Evolutionary conservation across 2,888 invertebrate genomes (phyloP), one percentile per base, ranked within the genome.

Genomic region (Eudemis profundana): DNA sequence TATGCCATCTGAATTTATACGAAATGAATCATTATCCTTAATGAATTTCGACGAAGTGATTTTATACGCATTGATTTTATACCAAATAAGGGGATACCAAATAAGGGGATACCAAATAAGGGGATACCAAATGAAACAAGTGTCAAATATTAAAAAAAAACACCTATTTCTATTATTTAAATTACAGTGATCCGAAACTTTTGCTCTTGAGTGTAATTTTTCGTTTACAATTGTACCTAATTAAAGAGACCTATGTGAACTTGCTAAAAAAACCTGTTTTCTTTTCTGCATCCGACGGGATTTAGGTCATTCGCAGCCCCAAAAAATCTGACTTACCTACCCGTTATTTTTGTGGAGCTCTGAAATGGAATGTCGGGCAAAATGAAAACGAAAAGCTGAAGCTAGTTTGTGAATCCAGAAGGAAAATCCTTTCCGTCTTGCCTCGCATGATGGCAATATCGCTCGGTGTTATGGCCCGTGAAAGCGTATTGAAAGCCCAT

Each of bases 401-500:
- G 33, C 57, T 36, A 36, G 42, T 51, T 50, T 17, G 27, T 38
- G 17, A 53, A 42, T 17, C 27, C 46, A 53, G 49, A 51, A 44
- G 27, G 44, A 27, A 54, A 62, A 56, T 29, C 50, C 50, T 51
- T 51, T 29, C 50, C 56, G 8, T 21, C 27, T 33, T 12, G 33
- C 44, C 57, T 57, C 46, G 33, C 44, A 47, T 46, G 46, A 36
- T 29, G 46, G 33, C 47, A 57, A 57, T 57, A 57, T 50, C 15
- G 50, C 47, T 38, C 27, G 42, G 21, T 17, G 63, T 64, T 50
- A 84, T 80, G 78, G 78, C 73, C 77, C 78, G 77, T 80, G 78
- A 84, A 82, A 79, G 75, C 72, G 76, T 78, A 85, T 83, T 72
- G 81, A 79, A 81, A 80, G 57, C 27, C 65, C 46, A 59, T 46